Evolutionary conservation across 2,113 vertebrate species (phyloP).

Genomic region (Camelus dromedarius): DNA sequence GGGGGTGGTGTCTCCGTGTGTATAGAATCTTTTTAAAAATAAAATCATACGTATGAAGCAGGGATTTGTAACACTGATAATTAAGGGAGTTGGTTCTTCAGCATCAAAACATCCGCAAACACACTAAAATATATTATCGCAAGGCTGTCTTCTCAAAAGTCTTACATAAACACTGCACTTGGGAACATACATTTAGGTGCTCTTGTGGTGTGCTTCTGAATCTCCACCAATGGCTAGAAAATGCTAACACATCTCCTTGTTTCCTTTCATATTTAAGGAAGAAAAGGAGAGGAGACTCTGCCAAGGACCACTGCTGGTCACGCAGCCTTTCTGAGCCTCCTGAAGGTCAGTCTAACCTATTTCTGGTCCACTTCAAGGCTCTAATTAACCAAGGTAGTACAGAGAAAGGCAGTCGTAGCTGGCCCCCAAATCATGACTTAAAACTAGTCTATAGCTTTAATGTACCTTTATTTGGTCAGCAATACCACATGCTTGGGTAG

Average conservation of each 20-base stretch:
- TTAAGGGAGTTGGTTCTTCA: neutral
- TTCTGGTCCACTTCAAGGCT: neutral
- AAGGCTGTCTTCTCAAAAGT: neutral
- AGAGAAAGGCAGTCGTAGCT: neutral
- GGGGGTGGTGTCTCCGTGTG: neutral
- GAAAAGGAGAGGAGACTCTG: neutral
- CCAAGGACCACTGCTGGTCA: neutral
- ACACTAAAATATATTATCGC: neutral
- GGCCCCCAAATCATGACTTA: neutral
- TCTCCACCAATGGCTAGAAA: neutral
- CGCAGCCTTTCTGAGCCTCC: neutral
- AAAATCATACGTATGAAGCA: neutral
- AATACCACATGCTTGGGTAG: neutral
- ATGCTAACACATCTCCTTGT: neutral
- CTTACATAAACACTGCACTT: neutral
- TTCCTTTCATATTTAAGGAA: neutral
- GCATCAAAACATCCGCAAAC: neutral
- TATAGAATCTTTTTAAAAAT: neutral
- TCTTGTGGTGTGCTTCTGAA: neutral
- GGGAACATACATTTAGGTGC: neutral
- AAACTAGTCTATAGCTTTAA: neutral
- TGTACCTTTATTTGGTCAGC: neutral
- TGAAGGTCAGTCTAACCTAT: neutral
- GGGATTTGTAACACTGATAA: constrained; percentile 7
- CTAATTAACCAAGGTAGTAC: neutral